phyloP scores from a whole-genome alignment of 1,140 invertebrate species.

The Carposina sasakii region DNA sequence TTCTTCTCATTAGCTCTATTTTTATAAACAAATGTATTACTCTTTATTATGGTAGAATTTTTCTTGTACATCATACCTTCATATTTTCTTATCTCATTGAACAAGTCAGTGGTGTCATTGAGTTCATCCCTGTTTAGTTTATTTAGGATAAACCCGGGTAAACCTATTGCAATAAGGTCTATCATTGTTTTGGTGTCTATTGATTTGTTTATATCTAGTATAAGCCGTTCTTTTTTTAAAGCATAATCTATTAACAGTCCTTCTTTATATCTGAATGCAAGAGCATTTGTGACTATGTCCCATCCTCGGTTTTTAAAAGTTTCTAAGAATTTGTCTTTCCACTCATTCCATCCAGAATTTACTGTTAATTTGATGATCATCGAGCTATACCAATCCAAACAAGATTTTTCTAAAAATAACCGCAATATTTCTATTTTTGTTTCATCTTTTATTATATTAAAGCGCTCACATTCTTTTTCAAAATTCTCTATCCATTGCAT shows the following conservation, averaged over 20 bases:
- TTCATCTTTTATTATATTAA: too few relatives aligned
- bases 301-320: conserved; percentile 33
- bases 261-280: conserved; percentile 30
- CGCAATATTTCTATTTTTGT: too few relatives aligned
- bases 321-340: conserved; percentile 32
- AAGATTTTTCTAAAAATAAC: too few relatives aligned
- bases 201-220: conserved; percentile 29
- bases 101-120: conserved; percentile 28
- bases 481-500: too few relatives aligned
- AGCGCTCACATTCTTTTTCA: too few relatives aligned
- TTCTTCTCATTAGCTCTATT: too few relatives aligned
- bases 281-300: conserved; percentile 23
- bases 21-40: too few relatives aligned
- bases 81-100: conserved; percentile 24
- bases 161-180: conserved; percentile 31
- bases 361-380: conserved; percentile 29
- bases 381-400: too few relatives aligned
- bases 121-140: conserved; percentile 26
- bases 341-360: conserved; percentile 21
- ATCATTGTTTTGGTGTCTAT: conserved; percentile 31
- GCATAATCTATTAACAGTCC: conserved; percentile 44
- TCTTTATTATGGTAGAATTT: too few relatives aligned
- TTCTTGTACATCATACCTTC: conserved; percentile 33
- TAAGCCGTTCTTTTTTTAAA: conserved; percentile 36
- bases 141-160: conserved; percentile 32